phyloP scores from a whole-genome alignment of 2,797 vertebrate species.

The Jordanella pulchra region DNA sequence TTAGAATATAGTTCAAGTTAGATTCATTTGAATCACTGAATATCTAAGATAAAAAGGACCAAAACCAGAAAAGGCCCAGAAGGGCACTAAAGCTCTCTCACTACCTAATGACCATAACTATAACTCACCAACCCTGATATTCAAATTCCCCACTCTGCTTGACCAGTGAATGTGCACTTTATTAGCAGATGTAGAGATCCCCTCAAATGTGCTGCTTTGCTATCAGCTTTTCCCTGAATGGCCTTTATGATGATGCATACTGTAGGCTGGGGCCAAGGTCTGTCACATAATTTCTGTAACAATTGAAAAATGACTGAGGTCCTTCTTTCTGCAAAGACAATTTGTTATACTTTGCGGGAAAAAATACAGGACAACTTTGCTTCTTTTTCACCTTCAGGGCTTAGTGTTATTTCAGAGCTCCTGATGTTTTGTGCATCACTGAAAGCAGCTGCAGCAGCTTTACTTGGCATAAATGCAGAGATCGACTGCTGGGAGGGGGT shows the following conservation, averaged over 20 bases:
- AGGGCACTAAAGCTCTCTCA: slow-evolving; percentile 70
- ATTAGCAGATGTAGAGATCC: slow-evolving; percentile 69
- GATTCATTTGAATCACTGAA: background rate
- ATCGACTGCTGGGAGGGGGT: slow-evolving; percentile 10
- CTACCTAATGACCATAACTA: slow-evolving; percentile 67
- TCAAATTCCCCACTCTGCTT: slow-evolving; percentile 44
- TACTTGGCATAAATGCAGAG: background rate
- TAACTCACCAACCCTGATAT: slow-evolving; percentile 64
- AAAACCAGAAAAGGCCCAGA: slow-evolving; percentile 70
- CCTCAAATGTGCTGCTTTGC: slow-evolving; percentile 47
- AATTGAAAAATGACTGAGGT: slow-evolving; percentile 38
- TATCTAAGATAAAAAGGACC: slow-evolving; percentile 35
- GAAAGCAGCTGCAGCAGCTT: slow-evolving; percentile 13
- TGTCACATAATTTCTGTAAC: slow-evolving; percentile 54
- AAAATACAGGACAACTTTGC: slow-evolving; percentile 26
- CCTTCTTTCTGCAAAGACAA: slow-evolving; percentile 14
- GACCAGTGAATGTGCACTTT: slow-evolving; percentile 66
- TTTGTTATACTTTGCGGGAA: slow-evolving; percentile 9
- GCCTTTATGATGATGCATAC: slow-evolving; percentile 64
- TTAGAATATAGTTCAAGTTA: slow-evolving; percentile 16
- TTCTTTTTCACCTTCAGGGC: slow-evolving; percentile 7
- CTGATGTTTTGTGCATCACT: slow-evolving; percentile 14
- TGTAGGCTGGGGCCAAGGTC: slow-evolving; percentile 14
- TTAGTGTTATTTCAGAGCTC: slow-evolving; percentile 6
- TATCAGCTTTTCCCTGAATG: slow-evolving; percentile 56